These are phyloP conservation scores for Falcaria lacertinaria DNA, from an alignment of 2,888 invertebrate genomes.

Conservation along the genomic window DNA sequence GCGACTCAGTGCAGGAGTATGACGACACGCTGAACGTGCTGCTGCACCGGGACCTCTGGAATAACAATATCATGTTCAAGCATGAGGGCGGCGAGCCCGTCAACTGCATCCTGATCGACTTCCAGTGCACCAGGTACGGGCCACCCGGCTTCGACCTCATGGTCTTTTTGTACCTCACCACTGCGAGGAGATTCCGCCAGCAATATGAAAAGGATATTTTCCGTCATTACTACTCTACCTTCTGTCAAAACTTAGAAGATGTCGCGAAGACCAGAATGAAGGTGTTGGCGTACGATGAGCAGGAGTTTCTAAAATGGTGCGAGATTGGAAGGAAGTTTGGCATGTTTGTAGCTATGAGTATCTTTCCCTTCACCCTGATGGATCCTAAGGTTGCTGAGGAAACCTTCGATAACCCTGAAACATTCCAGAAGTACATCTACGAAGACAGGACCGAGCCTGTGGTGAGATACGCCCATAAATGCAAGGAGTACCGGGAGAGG, in stretches of 20 bases:
- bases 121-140: slow-evolving; percentile 53
- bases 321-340: slow-evolving; percentile 39
- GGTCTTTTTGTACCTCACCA: slow-evolving; percentile 46
- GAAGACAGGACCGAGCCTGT: slow-evolving; percentile 37
- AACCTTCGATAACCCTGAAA: slow-evolving; percentile 37
- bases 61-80: slow-evolving; percentile 60
- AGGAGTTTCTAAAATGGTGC: slow-evolving; percentile 31
- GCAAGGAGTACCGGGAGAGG: slow-evolving; percentile 28
- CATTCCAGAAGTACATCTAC: slow-evolving; percentile 23
- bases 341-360: slow-evolving; percentile 21
- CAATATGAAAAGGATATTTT: slow-evolving; percentile 36
- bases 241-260: slow-evolving; percentile 31
- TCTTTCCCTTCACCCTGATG: slow-evolving; percentile 37
- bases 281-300: slow-evolving; percentile 31
- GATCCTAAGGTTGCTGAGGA: slow-evolving; percentile 29
- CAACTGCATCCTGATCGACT: slow-evolving; percentile 54
- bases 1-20: slow-evolving; percentile 37
- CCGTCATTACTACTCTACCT: slow-evolving; percentile 42
- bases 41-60: slow-evolving; percentile 63
- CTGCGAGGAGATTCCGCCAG: slow-evolving; percentile 42
- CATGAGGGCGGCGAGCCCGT: slow-evolving; percentile 38
- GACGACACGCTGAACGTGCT: slow-evolving; percentile 49
- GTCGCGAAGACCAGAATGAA: slow-evolving; percentile 32
- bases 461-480: slow-evolving; percentile 24
- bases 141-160: slow-evolving; percentile 63